These are phyloP conservation scores for Thamnaconus septentrionalis DNA, from an alignment of 2,113 vertebrate genomes.

Conservation along the genomic window DNA sequence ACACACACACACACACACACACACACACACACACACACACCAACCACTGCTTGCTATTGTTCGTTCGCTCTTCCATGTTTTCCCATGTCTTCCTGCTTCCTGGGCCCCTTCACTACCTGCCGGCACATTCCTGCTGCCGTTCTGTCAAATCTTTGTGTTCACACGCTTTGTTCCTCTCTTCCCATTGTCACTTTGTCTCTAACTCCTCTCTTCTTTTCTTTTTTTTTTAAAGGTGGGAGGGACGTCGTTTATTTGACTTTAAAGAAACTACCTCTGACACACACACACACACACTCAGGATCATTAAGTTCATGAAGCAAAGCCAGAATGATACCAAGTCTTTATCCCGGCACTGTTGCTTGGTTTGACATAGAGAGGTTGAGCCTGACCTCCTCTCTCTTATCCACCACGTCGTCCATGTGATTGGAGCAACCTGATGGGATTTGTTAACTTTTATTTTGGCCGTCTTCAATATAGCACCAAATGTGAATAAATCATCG, in stretches of 20 bases:
- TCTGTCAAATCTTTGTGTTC: conserved; percentile 54
- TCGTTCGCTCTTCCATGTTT: conserved; percentile 33
- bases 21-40: conserved; percentile 18
- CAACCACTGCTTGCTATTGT: conserved; percentile 35
- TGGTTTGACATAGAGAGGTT: no score
- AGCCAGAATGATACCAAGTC: background rate
- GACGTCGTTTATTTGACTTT: no score
- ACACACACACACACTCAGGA: no score
- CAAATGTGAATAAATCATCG: no score
- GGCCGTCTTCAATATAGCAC: no score
- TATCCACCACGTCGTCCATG: no score
- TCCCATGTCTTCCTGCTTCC: conserved; percentile 63
- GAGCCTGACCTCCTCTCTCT: no score
- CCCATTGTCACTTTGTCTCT: conserved; percentile 55
- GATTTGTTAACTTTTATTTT: no score
- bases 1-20: conserved; percentile 16
- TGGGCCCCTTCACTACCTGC: conserved; percentile 73
- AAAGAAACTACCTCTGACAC: no score
- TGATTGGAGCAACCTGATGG: no score
- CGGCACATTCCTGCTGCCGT: conserved; percentile 64
- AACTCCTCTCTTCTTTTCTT: conserved; percentile 15
- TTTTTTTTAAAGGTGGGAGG: no score
- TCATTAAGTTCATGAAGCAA: background rate
- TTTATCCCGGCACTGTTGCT: no score
- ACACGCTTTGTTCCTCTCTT: conserved; percentile 56